Conservation (phyloP, 2,797 vertebrate genomes). For the Enteromius argenteus region DNA sequence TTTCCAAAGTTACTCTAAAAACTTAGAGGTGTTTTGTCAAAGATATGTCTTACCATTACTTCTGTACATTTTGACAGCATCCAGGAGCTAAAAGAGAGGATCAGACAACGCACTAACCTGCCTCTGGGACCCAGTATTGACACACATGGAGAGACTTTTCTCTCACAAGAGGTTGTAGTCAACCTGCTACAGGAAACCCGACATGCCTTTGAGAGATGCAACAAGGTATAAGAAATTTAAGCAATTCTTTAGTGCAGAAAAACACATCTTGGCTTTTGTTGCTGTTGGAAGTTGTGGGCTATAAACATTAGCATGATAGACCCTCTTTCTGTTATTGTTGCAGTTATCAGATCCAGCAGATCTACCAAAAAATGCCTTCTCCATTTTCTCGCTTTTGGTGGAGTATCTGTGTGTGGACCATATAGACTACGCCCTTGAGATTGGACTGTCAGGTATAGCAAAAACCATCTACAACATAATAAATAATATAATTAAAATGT, state of each 20-base stretch:
- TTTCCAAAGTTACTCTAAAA: neutral
- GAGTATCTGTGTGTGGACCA: conserved; percentile 98
- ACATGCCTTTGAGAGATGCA: conserved; percentile 97
- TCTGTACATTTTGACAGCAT: conserved; percentile 78
- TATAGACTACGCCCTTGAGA: conserved; percentile 98
- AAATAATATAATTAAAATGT: neutral
- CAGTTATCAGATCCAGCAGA: conserved; percentile 98
- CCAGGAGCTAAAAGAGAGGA: conserved; percentile 96
- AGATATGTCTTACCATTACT: neutral
- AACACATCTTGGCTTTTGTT: neutral
- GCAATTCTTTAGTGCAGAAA: neutral
- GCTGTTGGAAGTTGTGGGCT: neutral
- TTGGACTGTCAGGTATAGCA: conserved; percentile 90
- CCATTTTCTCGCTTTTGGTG: conserved; percentile 95
- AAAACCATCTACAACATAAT: neutral
- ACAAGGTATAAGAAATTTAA: conserved; percentile 82
- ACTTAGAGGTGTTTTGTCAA: neutral
- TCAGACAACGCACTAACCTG: conserved; percentile 94
- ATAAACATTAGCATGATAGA: neutral
- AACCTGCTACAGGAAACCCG: conserved; percentile 98
- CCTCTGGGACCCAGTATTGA: conserved; percentile 94
- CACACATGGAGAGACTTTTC: conserved; percentile 96
- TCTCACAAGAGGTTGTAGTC: conserved; percentile 97
- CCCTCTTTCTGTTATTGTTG: conserved; percentile 10
- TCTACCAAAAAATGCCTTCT: conserved; percentile 97